phyloP scores from a whole-genome alignment of 1,140 invertebrate species.

The Oedothorax gibbosus region DNA sequence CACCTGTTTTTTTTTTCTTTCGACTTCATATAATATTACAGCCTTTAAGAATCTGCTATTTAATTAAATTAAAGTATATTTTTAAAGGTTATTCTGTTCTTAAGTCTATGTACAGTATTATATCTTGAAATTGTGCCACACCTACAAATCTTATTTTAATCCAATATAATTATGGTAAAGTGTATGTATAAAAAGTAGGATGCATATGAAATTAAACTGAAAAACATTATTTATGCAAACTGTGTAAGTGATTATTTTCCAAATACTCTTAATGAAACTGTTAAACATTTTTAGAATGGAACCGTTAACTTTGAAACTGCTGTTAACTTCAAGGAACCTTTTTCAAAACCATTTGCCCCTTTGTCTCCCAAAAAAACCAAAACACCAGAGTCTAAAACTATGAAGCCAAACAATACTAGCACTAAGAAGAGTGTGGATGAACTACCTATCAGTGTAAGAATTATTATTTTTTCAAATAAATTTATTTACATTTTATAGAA shows the following conservation, averaged over 20 bases:
- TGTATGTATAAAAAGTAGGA: too few relatives aligned
- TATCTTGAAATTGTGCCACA: too few relatives aligned
- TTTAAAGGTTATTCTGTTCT: too few relatives aligned
- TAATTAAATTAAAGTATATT: too few relatives aligned
- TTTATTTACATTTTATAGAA: not conserved
- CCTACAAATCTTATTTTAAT: too few relatives aligned
- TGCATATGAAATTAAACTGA: too few relatives aligned
- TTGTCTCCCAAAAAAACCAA: not conserved
- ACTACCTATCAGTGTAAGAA: slow-evolving; percentile 30
- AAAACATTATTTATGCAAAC: too few relatives aligned
- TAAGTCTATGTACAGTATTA: too few relatives aligned
- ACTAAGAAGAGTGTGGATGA: slow-evolving; percentile 40
- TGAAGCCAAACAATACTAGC: not conserved
- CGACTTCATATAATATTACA: too few relatives aligned
- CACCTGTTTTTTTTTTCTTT: too few relatives aligned
- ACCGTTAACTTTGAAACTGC: slow-evolving; percentile 10
- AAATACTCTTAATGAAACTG: not conserved
- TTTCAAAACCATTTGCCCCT: slow-evolving; percentile 21
- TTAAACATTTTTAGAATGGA: slow-evolving; percentile 3
- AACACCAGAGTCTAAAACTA: not conserved
- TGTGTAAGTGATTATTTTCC: not conserved
- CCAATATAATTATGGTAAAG: too few relatives aligned
- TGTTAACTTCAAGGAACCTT: not conserved
- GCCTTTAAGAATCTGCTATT: too few relatives aligned
- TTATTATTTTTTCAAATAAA: not conserved